Base-by-base conservation (phyloP, 2,113 vertebrate species). In the Poicephalus gulielmi region DNA sequence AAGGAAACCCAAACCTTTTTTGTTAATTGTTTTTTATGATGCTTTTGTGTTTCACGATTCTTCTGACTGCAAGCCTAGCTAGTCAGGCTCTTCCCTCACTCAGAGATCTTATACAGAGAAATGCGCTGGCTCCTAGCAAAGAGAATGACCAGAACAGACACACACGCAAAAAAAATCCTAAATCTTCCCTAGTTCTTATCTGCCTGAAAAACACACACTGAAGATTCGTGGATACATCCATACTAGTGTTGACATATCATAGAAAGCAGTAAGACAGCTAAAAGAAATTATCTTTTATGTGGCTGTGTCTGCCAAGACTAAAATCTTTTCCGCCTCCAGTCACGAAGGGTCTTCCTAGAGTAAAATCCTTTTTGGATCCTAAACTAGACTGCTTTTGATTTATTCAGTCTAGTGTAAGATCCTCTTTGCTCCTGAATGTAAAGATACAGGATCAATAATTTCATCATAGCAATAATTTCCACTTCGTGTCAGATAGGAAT, bases 361-460 rank as follows among this genome's bases (percentile, higher is more conserved):
- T 66, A 88, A 96, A 92, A 88, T 88, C 35, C 50, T 79, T 77
- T 67, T 74, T 86, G 92, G 50, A 90, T 94, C 10, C 67, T 88
- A 75, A 93, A 94, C 31, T 47, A 82, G 71, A 78, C 66, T 90
- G 66, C 52, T 92, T 94, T 92, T 93, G 47, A 89, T 88, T 94
- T 83, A 90, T 93, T 93, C 87, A 74, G 67, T 63, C 44, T 73
- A 39, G 55, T 88, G 52, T 78, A 95, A 92, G 83, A 87, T 89
- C 77, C 53, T 89, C 47, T 52, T 94, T 94, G 35, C 52, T 96
- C 70, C 92, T 87, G 67, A 96, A 95, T 94, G 81, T 91, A 89
- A 96, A 96, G 94, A 84, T 91, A 96, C 57, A 87, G 88, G 74
- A 97, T 93, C 95, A 92, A 89, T 96, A 95, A 94, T 94, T 96